Evolutionary conservation across 2,797 vertebrate species (phyloP), one percentile per base, ranked within the genome.

Genomic region (Sebastes vulpes): DNA sequence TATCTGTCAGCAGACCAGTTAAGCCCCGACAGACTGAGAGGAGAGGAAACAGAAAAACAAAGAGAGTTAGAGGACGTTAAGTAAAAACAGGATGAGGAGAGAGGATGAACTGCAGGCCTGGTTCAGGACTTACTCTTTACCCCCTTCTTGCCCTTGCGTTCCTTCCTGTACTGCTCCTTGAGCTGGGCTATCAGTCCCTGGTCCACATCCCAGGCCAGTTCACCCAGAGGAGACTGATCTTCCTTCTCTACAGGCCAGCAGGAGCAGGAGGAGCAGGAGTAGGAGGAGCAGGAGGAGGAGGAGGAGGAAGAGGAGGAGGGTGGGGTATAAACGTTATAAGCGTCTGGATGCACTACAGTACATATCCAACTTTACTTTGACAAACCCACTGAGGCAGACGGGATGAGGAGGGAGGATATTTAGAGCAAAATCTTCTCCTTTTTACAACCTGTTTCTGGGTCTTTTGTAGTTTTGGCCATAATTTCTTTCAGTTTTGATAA

Each of bases 141-240:
- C 93, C 98, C 98, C 87, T 98, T 99, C 96, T 99, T 99, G 91
- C 98, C 97, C 94, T 97, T 98, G 93, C 98, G 97, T 88, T 99
- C 98, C 97, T 98, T 98, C 96, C 97, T 98, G 98, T 99, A 99
- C 95, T 99, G 97, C 91, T 99, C 98, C 97, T 99, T 99, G 91
- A 99, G 98, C 96, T 99, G 98, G 89, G 97, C 97, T 93, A 99
- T 98, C 92, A 99, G 96, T 85, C 97, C 97, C 97, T 98, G 98
- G 96, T 99, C 98, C 97, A 99, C 98, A 89, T 98, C 98, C 98
- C 98, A 99, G 88, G 97, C 95, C 96, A 83, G 54, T 0, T 91
- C 89, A 72, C 96, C 96, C 94, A 96, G 96, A 91, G 97, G 95
- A 94, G 96, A 96, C 88, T 96, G 95, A 91, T 98, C 97, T 92